phyloP scores from a whole-genome alignment of 2,888 invertebrate species.

The Charanyca ferruginea region DNA sequence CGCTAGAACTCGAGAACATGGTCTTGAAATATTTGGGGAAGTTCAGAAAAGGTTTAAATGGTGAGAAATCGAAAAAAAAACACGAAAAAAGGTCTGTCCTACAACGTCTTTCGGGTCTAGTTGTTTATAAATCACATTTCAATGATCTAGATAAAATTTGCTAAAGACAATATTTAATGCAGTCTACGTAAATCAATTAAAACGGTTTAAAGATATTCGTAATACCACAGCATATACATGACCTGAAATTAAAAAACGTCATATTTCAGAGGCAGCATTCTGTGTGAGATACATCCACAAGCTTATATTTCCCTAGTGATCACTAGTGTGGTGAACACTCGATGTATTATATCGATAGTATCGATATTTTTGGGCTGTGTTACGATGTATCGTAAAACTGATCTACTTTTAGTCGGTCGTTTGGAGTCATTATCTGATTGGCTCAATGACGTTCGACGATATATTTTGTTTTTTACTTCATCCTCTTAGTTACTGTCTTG shows the following conservation, averaged over 20 bases:
- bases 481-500: constrained; percentile 9
- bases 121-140: no score
- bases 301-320: constrained; percentile 51
- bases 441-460: constrained; percentile 9
- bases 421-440: constrained; percentile 40
- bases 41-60: no score
- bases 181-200: constrained; percentile 12
- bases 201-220: neutral
- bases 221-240: neutral
- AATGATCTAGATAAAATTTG: no score
- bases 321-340: constrained; percentile 33
- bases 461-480: constrained; percentile 16
- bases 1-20: no score
- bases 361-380: constrained; percentile 11
- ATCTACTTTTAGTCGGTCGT: constrained; percentile 40
- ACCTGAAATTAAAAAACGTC: constrained; percentile 13
- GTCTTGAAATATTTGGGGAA: no score
- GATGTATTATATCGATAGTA: constrained; percentile 23
- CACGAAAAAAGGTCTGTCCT: no score
- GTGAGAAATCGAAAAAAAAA: no score
- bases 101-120: no score
- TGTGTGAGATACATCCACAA: constrained; percentile 14
- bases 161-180: no score
- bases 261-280: constrained; percentile 7
- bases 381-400: constrained; percentile 54